Evolutionary conservation across 2,797 vertebrate genomes (phyloP).

Genomic region (Tiaroga cobitis): DNA sequence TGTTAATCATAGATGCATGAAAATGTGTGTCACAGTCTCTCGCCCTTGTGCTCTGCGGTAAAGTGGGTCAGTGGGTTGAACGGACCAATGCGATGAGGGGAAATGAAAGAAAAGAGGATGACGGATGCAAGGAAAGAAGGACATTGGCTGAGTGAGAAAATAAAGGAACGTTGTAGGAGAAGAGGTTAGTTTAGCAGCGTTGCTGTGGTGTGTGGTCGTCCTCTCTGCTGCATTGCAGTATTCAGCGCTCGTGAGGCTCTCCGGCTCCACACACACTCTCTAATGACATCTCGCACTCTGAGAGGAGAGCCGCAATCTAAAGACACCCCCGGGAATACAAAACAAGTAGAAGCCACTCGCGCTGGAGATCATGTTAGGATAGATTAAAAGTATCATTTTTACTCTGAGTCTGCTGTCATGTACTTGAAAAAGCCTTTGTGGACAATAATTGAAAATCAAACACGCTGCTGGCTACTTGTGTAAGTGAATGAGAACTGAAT

Average conservation of each 20-base stretch:
- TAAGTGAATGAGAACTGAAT: not conserved
- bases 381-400: not conserved
- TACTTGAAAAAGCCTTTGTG: not conserved
- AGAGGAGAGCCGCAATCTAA: slow-evolving; percentile 22
- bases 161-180: not conserved
- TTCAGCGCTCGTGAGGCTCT: slow-evolving; percentile 17
- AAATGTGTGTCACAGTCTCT: slow-evolving; percentile 55
- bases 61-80: slow-evolving; percentile 62
- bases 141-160: not conserved
- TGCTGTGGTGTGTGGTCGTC: slow-evolving; percentile 40
- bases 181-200: slow-evolving; percentile 16
- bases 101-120: slow-evolving; percentile 14
- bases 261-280: slow-evolving; percentile 17
- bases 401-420: not conserved
- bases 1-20: slow-evolving; percentile 55
- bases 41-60: slow-evolving; percentile 28
- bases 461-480: not conserved
- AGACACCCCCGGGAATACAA: slow-evolving; percentile 29
- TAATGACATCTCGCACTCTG: slow-evolving; percentile 16
- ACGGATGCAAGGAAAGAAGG: slow-evolving; percentile 23
- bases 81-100: slow-evolving; percentile 1
- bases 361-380: not conserved
- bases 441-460: not conserved
- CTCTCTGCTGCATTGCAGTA: slow-evolving; percentile 63
- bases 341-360: not conserved